Base-by-base conservation (phyloP, 1,140 invertebrate species). In the Eriosoma lanigerum region DNA sequence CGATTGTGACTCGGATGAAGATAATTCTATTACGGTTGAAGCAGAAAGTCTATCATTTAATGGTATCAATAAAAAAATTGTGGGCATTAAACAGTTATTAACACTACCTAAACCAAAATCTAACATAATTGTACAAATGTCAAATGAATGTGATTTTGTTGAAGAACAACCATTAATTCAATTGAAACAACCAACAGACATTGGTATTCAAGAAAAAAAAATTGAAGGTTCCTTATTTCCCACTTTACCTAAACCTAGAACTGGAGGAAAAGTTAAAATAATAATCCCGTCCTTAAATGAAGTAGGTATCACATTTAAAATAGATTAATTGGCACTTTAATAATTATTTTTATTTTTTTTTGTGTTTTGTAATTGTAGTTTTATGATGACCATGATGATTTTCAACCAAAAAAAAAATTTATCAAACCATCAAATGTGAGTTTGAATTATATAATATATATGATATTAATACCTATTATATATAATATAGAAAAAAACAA, bases 351-450 rank as follows among this genome's bases (percentile, higher is more conserved):
- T 17, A 29, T 32, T 60, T 64, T n/a, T n/a, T n/a, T n/a, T n/a
- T n/a, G n/a, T n/a, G n/a, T n/a, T n/a, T n/a, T n/a, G n/a, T n/a
- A n/a, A n/a, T 60, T 50, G 8, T 62, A 64, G 81, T 64, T 64
- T 50, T 50, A 82, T 44, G 70, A 72, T 26, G 81, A 80, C 12
- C 81, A 82, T 17, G 73, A 80, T 12, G 29, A 24, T n/a, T 73
- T 80, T 54, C 73, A 60, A 72, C 81, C 81, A 29, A 32, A 81
- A 73, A 58, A 66, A 21, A 82, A 82, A 64, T 75, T 81, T 32
- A 52, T 82, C 5, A 81, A 82, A 54, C 81, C 81, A 29, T 81
- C 82, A 56, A 70, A 81, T 58, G 81, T 81, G 80, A 82, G 82
- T 81, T 50, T 72, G 1, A 44, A 66, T 21, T 48, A 48, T 48